Conservation (phyloP, 2,888 invertebrate genomes). For the Plebejus argus region DNA sequence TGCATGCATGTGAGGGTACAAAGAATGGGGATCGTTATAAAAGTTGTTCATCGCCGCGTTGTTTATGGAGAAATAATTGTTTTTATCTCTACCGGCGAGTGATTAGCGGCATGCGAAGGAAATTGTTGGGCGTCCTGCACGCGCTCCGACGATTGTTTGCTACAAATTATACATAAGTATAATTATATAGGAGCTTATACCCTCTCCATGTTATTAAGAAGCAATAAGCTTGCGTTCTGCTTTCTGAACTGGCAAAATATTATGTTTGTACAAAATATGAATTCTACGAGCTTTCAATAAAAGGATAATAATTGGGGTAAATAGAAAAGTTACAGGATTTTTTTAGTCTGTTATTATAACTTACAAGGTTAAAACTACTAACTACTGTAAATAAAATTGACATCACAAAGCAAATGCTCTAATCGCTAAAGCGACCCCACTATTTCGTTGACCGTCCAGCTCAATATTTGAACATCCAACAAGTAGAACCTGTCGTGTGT, state of each 20-base stretch:
- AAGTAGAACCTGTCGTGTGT: neutral
- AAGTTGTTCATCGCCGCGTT: slow-evolving; percentile 42
- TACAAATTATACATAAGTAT: neutral
- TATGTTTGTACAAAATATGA: no score
- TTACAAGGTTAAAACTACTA: neutral
- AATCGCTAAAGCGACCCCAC: neutral
- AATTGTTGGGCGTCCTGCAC: neutral
- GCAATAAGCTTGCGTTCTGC: neutral
- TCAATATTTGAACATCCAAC: neutral
- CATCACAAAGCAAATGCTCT: neutral
- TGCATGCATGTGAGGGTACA: slow-evolving; percentile 52
- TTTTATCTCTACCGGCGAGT: slow-evolving; percentile 21
- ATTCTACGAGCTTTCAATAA: no score
- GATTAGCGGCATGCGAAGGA: slow-evolving; percentile 23
- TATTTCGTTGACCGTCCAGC: neutral
- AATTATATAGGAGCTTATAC: neutral
- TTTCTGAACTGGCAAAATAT: neutral
- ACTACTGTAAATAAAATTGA: neutral
- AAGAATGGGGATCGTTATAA: slow-evolving; percentile 50
- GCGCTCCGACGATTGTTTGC: neutral
- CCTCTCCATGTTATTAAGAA: neutral
- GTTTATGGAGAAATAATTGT: slow-evolving; percentile 39
- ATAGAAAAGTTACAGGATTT: no score
- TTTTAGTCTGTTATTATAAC: no score
- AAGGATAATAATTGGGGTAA: no score